Evolutionary conservation across 2,888 invertebrate genomes (phyloP).

Genomic region (Coremacera marginata): DNA sequence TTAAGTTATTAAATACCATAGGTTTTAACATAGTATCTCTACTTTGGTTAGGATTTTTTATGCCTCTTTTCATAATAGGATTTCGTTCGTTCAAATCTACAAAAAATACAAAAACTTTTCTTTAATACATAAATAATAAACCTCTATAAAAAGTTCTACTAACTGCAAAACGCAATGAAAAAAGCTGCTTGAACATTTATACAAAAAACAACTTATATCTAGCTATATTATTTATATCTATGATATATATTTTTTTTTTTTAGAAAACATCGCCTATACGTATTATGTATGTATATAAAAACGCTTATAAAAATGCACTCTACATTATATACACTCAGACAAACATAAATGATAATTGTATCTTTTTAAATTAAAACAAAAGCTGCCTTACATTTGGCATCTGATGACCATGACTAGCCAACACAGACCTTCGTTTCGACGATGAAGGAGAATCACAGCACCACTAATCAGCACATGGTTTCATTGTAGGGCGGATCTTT

Average conservation of each 20-base stretch:
- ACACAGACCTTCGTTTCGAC: not conserved
- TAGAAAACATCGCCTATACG: slow-evolving; percentile 20
- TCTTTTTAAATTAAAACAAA: not conserved
- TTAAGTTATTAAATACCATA: no score
- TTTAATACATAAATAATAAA: not conserved
- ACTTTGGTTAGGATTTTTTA: no score
- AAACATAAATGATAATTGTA: not conserved
- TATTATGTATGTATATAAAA: slow-evolving; percentile 18
- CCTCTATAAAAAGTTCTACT: not conserved
- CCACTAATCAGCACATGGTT: slow-evolving; percentile 68
- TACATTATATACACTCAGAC: slow-evolving; percentile 23
- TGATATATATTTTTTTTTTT: not conserved
- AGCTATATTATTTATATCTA: not conserved
- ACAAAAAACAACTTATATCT: not conserved
- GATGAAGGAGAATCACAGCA: not conserved
- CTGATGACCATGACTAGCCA: not conserved
- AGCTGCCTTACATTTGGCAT: not conserved
- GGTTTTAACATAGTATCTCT: no score
- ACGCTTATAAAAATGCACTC: slow-evolving; percentile 20
- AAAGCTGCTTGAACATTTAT: not conserved
- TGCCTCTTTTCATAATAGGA: no score
- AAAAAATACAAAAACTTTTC: not conserved
- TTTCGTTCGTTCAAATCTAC: no score
- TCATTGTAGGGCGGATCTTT: slow-evolving; percentile 69
- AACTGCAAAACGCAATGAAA: not conserved